Conservation (phyloP, 1,140 invertebrate species). For the Pissodes strobi region DNA sequence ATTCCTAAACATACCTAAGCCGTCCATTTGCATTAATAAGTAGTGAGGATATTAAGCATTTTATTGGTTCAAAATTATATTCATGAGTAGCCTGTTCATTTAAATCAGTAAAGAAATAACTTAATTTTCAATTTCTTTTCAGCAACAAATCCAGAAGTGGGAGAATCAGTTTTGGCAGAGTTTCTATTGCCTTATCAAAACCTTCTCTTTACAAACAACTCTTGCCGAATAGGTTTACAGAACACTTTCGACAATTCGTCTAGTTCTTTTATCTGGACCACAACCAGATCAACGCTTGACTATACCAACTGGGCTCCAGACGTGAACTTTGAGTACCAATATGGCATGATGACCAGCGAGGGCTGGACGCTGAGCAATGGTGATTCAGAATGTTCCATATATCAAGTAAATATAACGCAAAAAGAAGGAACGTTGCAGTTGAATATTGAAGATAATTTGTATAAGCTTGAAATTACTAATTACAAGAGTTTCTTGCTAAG, state of each 20-base stretch:
- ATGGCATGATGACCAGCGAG: slow-evolving; percentile 17
- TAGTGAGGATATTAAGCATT: too few relatives aligned
- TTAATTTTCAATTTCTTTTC: slow-evolving; percentile 1
- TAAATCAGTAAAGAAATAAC: too few relatives aligned
- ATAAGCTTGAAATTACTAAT: slow-evolving; percentile 18
- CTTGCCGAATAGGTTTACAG: slow-evolving; percentile 31
- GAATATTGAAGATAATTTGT: background rate
- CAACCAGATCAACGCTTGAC: slow-evolving; percentile 12
- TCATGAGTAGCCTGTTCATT: too few relatives aligned
- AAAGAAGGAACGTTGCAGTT: slow-evolving; percentile 1
- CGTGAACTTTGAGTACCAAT: slow-evolving; percentile 6
- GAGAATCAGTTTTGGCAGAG: slow-evolving; percentile 5
- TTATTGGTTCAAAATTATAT: too few relatives aligned
- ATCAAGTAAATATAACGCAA: background rate
- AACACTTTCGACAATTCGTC: background rate
- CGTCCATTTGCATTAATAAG: too few relatives aligned
- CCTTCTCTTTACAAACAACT: slow-evolving; percentile 11
- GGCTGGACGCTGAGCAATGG: slow-evolving; percentile 30
- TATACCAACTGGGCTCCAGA: slow-evolving; percentile 33
- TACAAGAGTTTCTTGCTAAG: slow-evolving; percentile 7
- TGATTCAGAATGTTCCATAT: slow-evolving; percentile 7
- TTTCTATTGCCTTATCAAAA: slow-evolving; percentile 34
- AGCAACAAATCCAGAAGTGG: background rate
- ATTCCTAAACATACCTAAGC: too few relatives aligned
- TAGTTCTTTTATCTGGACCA: slow-evolving; percentile 10